Evolutionary conservation across 2,797 vertebrate genomes (phyloP), one percentile per base, ranked within the genome.

Genomic region (Hippoglossus hippoglossus): DNA sequence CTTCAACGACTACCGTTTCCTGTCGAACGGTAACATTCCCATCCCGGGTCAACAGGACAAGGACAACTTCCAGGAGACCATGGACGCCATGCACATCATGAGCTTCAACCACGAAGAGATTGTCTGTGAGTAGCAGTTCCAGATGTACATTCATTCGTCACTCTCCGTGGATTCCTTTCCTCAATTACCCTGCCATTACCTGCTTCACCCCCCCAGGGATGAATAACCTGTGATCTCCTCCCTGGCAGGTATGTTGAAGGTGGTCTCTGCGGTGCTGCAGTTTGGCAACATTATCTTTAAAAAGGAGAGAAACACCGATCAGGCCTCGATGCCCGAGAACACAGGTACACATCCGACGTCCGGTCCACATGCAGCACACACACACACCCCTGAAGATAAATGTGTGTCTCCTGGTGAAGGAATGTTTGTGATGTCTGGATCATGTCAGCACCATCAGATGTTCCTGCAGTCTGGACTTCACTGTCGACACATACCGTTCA

Each of bases 31-130:
- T 54, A 97, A 99, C 87, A 94, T 99, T 82, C 96, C 97, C 69
- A 98, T 99, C 79, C 98, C 98, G 12, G 98, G 98, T n/a, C 98
- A 99, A 50, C 98, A 99, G 82, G 98, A 99, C 94, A 99, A 99
- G 76, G 98, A 99, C 26, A 99, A 99, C 84, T 99, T 99, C 67
- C 98, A 99, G 92, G 98, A 99, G 89, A 99, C 98, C 0, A 96
- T 99, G 96, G 98, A 99, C 72, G 98, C 98, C 47, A 99, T 99
- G 98, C 95, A 97, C 75, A 99, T 99, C 79, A 99, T 99, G 98
- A 97, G 97, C 70, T 99, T 99, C 91, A 93, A 95, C 12, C 97
- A 99, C 0, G 98, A 99, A 0, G 98, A 99, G 93, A 96, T 99
- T 63, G 79, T 98, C 78, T 96, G 98, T 99, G 92, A 91, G 91